These are phyloP conservation scores for Hermetia illucens DNA, from an alignment of 1,140 invertebrate species.

Conservation along the genomic window DNA sequence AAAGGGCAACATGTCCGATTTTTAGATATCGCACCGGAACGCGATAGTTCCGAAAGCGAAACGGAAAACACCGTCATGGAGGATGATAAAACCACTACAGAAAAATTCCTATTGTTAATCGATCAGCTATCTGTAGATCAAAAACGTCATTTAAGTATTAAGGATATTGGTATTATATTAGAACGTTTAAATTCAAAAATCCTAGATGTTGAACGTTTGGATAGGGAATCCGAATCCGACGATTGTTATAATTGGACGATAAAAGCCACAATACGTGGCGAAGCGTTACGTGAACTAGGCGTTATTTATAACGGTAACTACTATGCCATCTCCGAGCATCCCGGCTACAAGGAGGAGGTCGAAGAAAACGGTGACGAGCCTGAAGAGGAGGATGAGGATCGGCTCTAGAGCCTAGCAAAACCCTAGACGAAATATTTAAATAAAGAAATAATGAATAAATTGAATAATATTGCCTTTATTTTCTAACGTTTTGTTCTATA, in stretches of 20 bases:
- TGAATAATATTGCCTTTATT: neutral
- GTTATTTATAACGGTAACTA: constrained; percentile 93
- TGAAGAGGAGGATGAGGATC: constrained; percentile 63
- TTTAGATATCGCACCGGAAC: constrained; percentile 53
- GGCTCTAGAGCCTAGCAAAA: too few species aligned
- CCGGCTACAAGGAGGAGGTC: constrained; percentile 76
- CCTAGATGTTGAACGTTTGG: constrained; percentile 78
- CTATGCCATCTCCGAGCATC: constrained; percentile 87
- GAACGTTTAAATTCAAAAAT: constrained; percentile 85
- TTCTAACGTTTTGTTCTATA: neutral
- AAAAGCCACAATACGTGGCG: constrained; percentile 80
- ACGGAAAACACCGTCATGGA: constrained; percentile 84
- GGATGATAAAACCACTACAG: constrained; percentile 72
- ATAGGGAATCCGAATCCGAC: constrained; percentile 77
- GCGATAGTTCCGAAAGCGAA: constrained; percentile 80
- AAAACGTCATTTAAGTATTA: constrained; percentile 79
- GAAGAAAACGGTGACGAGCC: constrained; percentile 67
- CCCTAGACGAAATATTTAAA: constrained; percentile 20
- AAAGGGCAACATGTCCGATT: constrained; percentile 59
- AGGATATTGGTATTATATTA: constrained; percentile 88
- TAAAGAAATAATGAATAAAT: constrained; percentile 6
- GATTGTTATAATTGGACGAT: constrained; percentile 92
- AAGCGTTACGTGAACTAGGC: constrained; percentile 75
- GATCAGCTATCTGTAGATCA: constrained; percentile 85
- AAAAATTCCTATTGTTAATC: constrained; percentile 82